Percentiles rank a stretch among this genome's conserved stretches.
phyloP scores from a whole-genome alignment of 2,113 vertebrate genomes.

The Macquaria australasica region DNA sequence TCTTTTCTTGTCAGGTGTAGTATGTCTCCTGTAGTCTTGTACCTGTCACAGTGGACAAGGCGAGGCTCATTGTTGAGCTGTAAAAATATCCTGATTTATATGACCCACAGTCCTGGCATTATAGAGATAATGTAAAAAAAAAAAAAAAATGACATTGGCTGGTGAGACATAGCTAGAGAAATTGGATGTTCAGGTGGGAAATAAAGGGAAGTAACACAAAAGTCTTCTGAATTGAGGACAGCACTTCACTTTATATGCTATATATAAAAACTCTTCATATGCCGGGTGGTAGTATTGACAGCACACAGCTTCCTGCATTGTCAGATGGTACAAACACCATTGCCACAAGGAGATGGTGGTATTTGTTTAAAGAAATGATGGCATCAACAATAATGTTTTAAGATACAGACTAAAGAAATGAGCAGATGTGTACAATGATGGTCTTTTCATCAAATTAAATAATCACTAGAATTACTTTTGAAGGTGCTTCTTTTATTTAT shows the following conservation, averaged over 20 bases:
- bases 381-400: not conserved
- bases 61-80: not conserved
- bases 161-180: not conserved
- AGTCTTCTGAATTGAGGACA: not conserved
- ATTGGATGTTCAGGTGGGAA: not conserved
- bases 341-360: not conserved
- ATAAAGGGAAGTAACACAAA: not conserved
- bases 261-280: no score
- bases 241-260: not conserved
- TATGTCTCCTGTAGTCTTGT: constrained; percentile 6
- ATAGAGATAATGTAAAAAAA: not conserved
- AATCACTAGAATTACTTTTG: not conserved
- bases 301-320: not conserved
- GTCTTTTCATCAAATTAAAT: not conserved
- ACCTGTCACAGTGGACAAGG: not conserved
- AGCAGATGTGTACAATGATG: not conserved
- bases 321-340: not conserved
- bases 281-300: not conserved
- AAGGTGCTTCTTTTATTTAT: no score
- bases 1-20: constrained; percentile 5
- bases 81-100: constrained; percentile 14
- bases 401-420: not conserved
- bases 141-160: not conserved
- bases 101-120: not conserved
- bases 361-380: not conserved